Evolutionary conservation across 2,888 invertebrate genomes (phyloP), one percentile per base, ranked within the genome.

Genomic region (Volucella inanis): DNA sequence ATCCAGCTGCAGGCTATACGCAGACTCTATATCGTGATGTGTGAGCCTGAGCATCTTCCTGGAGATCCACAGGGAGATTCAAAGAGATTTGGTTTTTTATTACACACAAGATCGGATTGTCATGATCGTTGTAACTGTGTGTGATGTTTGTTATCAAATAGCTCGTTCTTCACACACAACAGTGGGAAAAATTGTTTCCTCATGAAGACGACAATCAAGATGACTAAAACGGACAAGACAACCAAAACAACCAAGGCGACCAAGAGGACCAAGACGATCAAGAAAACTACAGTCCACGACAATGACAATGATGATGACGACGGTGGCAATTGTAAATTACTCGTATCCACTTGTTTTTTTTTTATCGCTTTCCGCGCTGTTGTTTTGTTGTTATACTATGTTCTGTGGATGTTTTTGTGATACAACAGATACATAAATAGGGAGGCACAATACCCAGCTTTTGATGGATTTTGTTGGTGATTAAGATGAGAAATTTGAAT

Each of bases 321-420:
- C 80, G 62, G 81, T 77, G 85, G 85, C 85, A 85, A 85, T 85
- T 85, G 81, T 85, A 85, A 81, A 80, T 80, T 80, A 22, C 22
- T 22, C 22, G 22, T 22, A 80, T 80, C 62, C 61, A 45, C 52
- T 50, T 64, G 22, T 22, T 64, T 64, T 64, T 64, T 64, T 64
- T 78, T 62, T 54, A 61, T 70, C 49, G 50, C 43, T 43, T 59
- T 50, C 14, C 57, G 55, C 11, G 49, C 72, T 52, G 50, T 57
- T 64, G 14, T 64, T 39, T 22, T 41, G 38, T 18, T 15, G 50
- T 50, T 18, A 18, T 38, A 8, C 31, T 22, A 55, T 55, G 31
- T n/a, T 31, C 4, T 62, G 49, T 59, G 47, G 52, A 43, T 57
- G 47, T 55, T 67, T 67, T 15, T 62, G 43, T 52, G 65, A 68